Base-by-base conservation (phyloP, 2,113 vertebrate species). In the Coryphaenoides rupestris region DNA sequence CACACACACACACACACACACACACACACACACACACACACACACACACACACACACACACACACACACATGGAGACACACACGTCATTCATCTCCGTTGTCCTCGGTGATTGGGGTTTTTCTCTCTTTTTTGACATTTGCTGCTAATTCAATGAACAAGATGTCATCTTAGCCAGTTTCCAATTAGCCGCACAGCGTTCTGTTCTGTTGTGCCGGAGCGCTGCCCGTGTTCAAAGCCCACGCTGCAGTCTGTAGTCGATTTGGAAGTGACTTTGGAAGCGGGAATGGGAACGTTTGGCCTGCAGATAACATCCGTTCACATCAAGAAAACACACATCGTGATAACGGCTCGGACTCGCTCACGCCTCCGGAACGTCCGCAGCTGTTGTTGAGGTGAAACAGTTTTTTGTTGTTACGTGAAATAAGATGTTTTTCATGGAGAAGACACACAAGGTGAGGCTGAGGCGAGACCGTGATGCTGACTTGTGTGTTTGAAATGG, bases 131-230 rank as follows among this genome's bases (percentile, higher is more conserved):
- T 71, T 72, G 33, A 40, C 33, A 40, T 49, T 70, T 56, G 77
- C 77, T 81, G 77, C 69, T 89, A 88, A 89, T 89, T 91, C 76
- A 89, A 89, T 90, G 90, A 89, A 86, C 81, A 70, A 81, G 87
- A 88, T 91, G 84, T 74, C 86, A 89, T 89, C 84, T 89, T 40
- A 40, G 33, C 33, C 33, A 40, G 33, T 40, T 82, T 69, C 61
- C 46, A 71, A 81, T 81, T 80, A 73, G 33, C 76, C 76, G 68
- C 62, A 14, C 17, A 19, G 45, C 52, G 33, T 50, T 50, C 47
- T 0, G 17, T 4, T 9, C 47, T 0, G 17, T 4, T 9, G 4
- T 50, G 47, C 16, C 14, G 16, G 47, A 50, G 15, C 47, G 16
- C 47, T 17, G 47, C 16, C 4, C 47, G 3, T n/a, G 7, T 50